Base-by-base conservation (phyloP, 2,797 vertebrate species). In the Astyanax mexicanus region DNA sequence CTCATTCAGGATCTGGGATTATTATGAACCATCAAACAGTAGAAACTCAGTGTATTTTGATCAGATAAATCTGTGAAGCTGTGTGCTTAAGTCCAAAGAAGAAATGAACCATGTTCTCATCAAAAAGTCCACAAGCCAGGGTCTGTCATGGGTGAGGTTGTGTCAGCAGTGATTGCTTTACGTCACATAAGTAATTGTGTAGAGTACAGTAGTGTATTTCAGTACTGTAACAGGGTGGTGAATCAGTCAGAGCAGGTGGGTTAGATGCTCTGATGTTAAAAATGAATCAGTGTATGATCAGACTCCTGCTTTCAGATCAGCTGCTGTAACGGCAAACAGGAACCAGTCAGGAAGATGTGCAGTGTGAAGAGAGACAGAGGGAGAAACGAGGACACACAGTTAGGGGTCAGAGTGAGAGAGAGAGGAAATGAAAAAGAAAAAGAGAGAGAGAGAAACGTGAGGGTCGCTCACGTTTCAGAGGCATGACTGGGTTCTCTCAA, bases 401-500 rank as follows among this genome's bases (percentile, higher is more conserved):
- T 29, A 15, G 21, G 42, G 1, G 13, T 1, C 77, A 49, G 58
- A 35, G 32, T 44, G 66, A 40, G 35, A 19, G 52, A 6, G 45
- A 25, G 2, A 32, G 25, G 10, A 58, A 23, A 4, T 1, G 35
- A 38, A 1, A 54, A 19, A n/a, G 35, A 8, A 45, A 23, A 6
- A 3, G 35, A 19, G 3, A 55, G 42, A 10, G 17, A 3, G 27
- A 23, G 54, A 7, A 61, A 51, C 27, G 38, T 21, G 70, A 45
- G 23, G 17, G 29, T 72, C 68, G 69, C 51, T 55, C 61, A 65
- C 3, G 0, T 74, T 70, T 35, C 54, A 23, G 17, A 40, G 71
- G 32, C 67, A 38, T 19, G 6, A 69, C 40, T 69, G 40, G 4
- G 45, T 58, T 47, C 29, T 75, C 40, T 29, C 54, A 57, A 27